Conservation (phyloP, 1,140 invertebrate genomes). For the Tenebrio molitor region DNA sequence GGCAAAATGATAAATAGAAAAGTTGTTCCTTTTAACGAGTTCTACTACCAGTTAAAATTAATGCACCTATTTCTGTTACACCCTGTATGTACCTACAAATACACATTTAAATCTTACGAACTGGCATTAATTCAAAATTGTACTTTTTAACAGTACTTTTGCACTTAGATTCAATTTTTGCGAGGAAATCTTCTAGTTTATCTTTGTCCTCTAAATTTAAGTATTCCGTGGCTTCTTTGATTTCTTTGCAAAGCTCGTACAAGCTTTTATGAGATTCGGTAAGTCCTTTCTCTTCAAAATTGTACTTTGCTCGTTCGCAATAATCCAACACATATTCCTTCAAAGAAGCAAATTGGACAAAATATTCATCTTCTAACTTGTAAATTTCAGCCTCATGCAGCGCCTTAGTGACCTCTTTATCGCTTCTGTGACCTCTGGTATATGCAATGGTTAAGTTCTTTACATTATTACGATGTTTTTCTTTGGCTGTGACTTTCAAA, state of each 20-base stretch:
- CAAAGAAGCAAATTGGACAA: not conserved
- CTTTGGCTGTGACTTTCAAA: conserved; percentile 9
- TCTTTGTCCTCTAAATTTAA: not conserved
- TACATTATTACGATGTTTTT: not conserved
- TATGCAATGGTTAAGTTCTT: conserved; percentile 1
- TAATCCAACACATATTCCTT: not conserved
- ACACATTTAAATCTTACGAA: no score
- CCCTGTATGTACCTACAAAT: no score
- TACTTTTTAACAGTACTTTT: not conserved
- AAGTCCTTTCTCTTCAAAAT: not conserved
- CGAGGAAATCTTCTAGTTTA: not conserved
- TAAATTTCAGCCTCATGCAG: not conserved
- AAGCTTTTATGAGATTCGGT: no score
- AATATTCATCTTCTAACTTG: not conserved
- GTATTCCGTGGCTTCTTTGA: not conserved
- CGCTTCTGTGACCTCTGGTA: not conserved
- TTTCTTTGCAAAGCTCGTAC: not conserved
- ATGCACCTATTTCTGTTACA: no score
- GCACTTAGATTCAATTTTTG: not conserved
- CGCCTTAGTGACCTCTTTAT: not conserved
- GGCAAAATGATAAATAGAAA: no score
- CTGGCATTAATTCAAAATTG: conserved; percentile 15
- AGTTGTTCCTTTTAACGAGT: no score
- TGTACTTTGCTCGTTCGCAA: conserved; percentile 1
- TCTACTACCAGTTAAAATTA: no score